A percentile compares a stretch with the other conserved stretches of the same genome.
Conservation (phyloP, 2,888 invertebrate species). For the Strigamia maritima region DNA sequence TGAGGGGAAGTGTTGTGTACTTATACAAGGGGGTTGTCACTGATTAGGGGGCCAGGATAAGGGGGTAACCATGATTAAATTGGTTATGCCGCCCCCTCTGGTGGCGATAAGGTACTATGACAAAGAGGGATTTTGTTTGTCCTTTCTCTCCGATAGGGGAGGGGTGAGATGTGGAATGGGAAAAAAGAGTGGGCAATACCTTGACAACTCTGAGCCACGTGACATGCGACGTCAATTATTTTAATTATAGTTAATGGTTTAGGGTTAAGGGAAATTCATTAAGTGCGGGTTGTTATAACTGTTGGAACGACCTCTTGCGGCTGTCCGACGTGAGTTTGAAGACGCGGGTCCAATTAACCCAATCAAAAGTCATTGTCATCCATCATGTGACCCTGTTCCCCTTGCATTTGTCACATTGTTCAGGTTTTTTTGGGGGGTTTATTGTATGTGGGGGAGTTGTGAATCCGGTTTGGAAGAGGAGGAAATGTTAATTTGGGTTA, state of each 20-base stretch:
- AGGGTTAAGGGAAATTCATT: conserved; percentile 11
- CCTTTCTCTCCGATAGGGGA: not conserved
- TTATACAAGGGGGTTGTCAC: conserved; percentile 19
- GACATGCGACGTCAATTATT: not conserved
- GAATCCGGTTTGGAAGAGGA: not conserved
- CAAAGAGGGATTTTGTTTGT: not conserved
- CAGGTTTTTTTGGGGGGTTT: not conserved
- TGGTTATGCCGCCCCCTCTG: conserved; percentile 7
- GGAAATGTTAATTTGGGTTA: too few species aligned
- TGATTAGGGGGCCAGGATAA: conserved; percentile 6
- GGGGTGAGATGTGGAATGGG: not conserved
- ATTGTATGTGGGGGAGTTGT: too few species aligned
- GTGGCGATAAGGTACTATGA: not conserved
- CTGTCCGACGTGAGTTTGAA: not conserved
- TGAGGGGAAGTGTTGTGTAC: not conserved
- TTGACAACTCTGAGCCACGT: not conserved
- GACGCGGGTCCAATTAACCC: not conserved
- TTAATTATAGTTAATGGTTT: conserved; percentile 23
- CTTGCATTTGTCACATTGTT: not conserved
- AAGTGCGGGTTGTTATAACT: not conserved
- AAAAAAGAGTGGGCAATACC: not conserved
- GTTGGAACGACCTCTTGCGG: not conserved
- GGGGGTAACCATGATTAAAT: conserved; percentile 19
- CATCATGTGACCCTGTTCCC: not conserved
- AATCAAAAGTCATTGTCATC: conserved; percentile 6